A percentile compares a stretch with the other conserved stretches of the same genome.
Conservation (phyloP, 2,797 vertebrate genomes). For the Lagorchestes hirsutus region DNA sequence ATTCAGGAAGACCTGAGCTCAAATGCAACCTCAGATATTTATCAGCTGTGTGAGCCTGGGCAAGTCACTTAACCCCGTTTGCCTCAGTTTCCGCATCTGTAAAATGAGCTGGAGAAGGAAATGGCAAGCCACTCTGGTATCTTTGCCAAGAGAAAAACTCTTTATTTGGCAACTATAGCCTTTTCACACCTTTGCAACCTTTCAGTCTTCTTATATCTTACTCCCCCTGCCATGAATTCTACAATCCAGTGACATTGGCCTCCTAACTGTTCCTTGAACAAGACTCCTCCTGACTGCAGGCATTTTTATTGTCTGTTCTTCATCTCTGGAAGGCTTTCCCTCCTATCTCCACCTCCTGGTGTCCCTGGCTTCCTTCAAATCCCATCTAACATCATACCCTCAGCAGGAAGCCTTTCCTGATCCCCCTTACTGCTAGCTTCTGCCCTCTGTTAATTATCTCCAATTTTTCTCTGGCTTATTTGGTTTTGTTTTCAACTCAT, state of each 20-base stretch:
- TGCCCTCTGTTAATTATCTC: neutral
- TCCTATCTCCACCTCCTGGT: neutral
- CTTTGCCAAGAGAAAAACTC: neutral
- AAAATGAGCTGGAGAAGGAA: neutral
- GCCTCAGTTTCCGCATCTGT: neutral
- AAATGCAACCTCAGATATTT: neutral
- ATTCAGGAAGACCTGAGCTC: neutral
- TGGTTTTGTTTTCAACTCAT: neutral
- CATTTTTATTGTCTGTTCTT: neutral
- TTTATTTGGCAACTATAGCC: no score
- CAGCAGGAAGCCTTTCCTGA: neutral
- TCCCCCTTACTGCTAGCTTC: neutral
- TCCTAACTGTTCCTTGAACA: no score
- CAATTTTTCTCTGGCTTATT: neutral
- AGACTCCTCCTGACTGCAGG: no score
- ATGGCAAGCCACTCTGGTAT: neutral
- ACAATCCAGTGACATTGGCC: no score
- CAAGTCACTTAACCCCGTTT: neutral
- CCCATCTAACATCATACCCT: no score
- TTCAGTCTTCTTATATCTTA: no score
- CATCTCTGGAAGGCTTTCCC: neutral
- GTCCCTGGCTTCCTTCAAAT: neutral
- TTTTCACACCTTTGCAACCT: no score
- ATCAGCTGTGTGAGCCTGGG: neutral
- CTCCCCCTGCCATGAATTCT: no score